These are phyloP conservation scores for Hydropotes inermis DNA, from an alignment of 2,113 vertebrate species.

Conservation along the genomic window DNA sequence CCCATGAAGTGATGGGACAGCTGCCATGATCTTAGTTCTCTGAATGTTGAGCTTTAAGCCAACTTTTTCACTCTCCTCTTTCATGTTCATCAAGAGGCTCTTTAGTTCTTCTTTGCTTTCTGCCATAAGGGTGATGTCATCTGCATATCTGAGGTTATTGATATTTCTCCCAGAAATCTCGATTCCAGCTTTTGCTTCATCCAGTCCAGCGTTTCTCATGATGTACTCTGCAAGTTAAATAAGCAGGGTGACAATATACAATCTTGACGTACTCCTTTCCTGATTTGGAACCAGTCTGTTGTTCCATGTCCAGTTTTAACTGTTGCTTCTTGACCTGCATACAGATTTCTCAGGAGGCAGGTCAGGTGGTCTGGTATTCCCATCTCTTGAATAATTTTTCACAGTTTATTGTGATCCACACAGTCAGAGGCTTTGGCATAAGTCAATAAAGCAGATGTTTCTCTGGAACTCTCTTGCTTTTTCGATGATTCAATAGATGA, in stretches of 20 bases:
- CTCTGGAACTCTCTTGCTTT: too few relatives aligned
- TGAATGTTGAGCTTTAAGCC: not conserved
- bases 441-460: too few relatives aligned
- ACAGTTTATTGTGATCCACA: too few relatives aligned
- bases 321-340: too few relatives aligned
- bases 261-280: too few relatives aligned
- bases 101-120: not conserved
- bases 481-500: rapidly evolving
- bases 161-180: not conserved
- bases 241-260: not conserved
- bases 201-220: not conserved
- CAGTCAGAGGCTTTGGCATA: too few relatives aligned
- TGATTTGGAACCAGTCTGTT: too few relatives aligned
- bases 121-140: not conserved
- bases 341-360: too few relatives aligned
- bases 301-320: too few relatives aligned
- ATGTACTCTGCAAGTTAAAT: not conserved
- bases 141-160: not conserved
- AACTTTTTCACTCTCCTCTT: not conserved
- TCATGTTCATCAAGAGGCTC: not conserved
- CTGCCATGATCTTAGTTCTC: not conserved
- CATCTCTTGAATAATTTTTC: too few relatives aligned
- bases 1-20: not conserved
- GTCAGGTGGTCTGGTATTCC: too few relatives aligned
- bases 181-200: not conserved